Base-by-base conservation (phyloP, 2,797 vertebrate species). In the Hyperoplus lanceolatus region DNA sequence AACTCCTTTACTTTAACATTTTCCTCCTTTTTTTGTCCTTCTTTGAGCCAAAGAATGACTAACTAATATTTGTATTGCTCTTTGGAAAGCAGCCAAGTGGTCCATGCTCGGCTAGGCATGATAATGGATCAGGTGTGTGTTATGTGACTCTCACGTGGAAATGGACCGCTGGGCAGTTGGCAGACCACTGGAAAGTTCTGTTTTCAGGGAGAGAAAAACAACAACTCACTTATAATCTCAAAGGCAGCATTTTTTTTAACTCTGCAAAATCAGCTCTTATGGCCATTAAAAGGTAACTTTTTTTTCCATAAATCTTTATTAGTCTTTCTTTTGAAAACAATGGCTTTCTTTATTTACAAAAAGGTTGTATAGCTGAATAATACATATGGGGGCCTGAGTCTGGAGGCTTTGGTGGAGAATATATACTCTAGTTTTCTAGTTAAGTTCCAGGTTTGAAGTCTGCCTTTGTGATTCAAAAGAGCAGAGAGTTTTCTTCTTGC, bases 281-380 rank as follows among this genome's bases (percentile, higher is more conserved):
- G 39, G 16, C 29, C n/a, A 78, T 69, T 49, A 57, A 83, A 85
- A 13, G n/a, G 50, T 8, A 53, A 53, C 6, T 60, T 41, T 57
- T 57, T 59, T 85, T 88, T 85, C 75, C 86, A 86, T 82, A 91
- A 90, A 90, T 90, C 55, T 94, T 95, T 95, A 94, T 92, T 95
- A 21, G 55, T 84, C 48, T 84, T 89, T 84, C 83, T 62, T 70
- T 92, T 87, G 82, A 93, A 95, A 94, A 94, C 85, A 93, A 92
- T 86, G 75, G 89, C 87, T 93, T 89, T 90, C 50, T 67, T 88
- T 88, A 89, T 92, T 90, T 95, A 95, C 90, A 95, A 95, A 95
- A 94, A 87, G 54, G 71, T 80, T 84, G 77, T 83, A 88, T 84
- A 87, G 84, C 81, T 87, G 83, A 91, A 87, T 91, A 89, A 90